Percentiles rank a stretch among this genome's conserved stretches.
These are phyloP conservation scores for Eolophus roseicapilla DNA, from an alignment of 2,113 vertebrate species.

Conservation along the genomic window DNA sequence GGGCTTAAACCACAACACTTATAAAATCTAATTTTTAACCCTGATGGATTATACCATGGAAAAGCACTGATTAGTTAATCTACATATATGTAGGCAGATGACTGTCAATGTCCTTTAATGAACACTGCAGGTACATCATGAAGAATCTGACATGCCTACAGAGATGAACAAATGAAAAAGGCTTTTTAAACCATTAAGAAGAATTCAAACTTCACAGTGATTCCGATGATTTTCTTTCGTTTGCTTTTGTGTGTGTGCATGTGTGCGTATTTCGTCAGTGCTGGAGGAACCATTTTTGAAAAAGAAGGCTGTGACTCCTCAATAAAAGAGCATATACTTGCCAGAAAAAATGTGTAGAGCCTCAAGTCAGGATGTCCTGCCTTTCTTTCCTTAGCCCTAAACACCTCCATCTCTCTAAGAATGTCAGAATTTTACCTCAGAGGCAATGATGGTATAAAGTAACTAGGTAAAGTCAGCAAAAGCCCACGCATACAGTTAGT, in stretches of 20 bases:
- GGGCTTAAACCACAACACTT: neutral
- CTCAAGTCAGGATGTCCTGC: neutral
- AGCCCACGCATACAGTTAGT: neutral
- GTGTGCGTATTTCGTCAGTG: neutral
- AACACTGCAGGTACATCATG: neutral
- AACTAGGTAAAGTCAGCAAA: neutral
- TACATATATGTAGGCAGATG: neutral
- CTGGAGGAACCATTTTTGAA: neutral
- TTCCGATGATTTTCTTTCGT: neutral
- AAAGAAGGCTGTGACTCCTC: neutral
- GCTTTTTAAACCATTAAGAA: neutral
- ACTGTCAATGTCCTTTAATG: neutral
- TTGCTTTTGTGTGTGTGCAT: neutral
- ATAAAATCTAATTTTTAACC: neutral
- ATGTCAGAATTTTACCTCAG: neutral
- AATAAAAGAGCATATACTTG: neutral
- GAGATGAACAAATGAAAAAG: neutral
- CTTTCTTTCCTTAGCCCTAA: neutral
- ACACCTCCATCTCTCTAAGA: neutral
- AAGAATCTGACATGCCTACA: neutral
- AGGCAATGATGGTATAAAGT: neutral
- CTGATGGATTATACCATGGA: neutral
- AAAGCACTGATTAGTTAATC: neutral
- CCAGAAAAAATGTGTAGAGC: neutral
- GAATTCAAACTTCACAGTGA: neutral